These are phyloP conservation scores for Ichneumoninae sp. DNA, from an alignment of 2,888 invertebrate species.

Conservation along the genomic window DNA sequence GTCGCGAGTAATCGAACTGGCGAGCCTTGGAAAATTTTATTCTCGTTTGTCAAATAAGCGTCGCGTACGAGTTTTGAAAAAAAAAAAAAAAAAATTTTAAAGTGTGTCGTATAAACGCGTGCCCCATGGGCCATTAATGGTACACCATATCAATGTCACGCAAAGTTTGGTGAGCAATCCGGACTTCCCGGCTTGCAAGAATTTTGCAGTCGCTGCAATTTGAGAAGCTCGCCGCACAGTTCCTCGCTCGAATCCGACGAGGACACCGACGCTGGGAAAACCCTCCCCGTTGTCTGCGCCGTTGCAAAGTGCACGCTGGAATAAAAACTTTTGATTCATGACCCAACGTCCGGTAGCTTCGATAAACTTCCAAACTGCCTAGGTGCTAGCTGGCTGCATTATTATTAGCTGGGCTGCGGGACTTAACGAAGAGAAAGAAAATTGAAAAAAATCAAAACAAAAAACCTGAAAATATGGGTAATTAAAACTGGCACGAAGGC, in stretches of 20 bases:
- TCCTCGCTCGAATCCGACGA: slow-evolving; percentile 32
- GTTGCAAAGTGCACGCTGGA: slow-evolving; percentile 68
- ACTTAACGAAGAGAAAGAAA: slow-evolving; percentile 49
- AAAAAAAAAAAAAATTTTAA: slow-evolving; percentile 9
- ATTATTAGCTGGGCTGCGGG: slow-evolving; percentile 48
- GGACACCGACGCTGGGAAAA: slow-evolving; percentile 10
- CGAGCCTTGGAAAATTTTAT: slow-evolving; percentile 12
- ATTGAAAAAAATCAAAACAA: slow-evolving; percentile 30
- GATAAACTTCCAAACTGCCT: slow-evolving; percentile 74
- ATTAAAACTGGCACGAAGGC: slow-evolving; percentile 66
- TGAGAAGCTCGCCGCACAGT: slow-evolving; percentile 51
- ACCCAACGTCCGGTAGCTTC: slow-evolving; percentile 62
- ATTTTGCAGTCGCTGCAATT: slow-evolving; percentile 77
- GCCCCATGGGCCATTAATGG: neutral
- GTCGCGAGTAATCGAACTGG: slow-evolving; percentile 15
- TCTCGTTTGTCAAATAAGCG: slow-evolving; percentile 24
- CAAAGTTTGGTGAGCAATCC: slow-evolving; percentile 75
- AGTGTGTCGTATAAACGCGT: neutral
- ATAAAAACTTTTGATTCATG: slow-evolving; percentile 77
- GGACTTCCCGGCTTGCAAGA: slow-evolving; percentile 73
- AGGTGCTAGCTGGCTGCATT: slow-evolving; percentile 55
- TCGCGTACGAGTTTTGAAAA: neutral
- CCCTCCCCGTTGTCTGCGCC: slow-evolving; percentile 64
- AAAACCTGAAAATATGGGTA: slow-evolving; percentile 56
- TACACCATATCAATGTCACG: slow-evolving; percentile 59